These are phyloP conservation scores for Apocrypta bakeri DNA, from an alignment of 1,140 invertebrate genomes.

Conservation along the genomic window DNA sequence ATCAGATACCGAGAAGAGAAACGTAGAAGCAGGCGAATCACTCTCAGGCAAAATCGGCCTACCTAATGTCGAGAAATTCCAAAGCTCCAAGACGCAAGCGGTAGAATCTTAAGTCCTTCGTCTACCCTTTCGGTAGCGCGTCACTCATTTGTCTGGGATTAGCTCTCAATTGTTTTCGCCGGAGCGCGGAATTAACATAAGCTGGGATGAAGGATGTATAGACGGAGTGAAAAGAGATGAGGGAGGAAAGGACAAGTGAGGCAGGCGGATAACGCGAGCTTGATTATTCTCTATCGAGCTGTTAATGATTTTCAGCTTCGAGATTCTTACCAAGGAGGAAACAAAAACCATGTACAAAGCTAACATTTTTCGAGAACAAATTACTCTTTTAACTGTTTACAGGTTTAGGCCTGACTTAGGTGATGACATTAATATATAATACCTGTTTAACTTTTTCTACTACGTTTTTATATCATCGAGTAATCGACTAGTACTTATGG, in stretches of 20 bases:
- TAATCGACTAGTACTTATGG: too few species aligned
- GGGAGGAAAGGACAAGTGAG: not conserved
- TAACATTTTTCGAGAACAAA: too few species aligned
- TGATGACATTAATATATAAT: too few species aligned
- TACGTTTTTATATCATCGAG: too few species aligned
- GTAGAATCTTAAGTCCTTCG: conserved; percentile 20
- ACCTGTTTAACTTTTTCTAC: too few species aligned
- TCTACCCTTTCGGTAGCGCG: conserved; percentile 46
- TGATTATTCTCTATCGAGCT: conserved; percentile 32
- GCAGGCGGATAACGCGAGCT: conserved; percentile 6
- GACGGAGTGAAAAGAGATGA: conserved; percentile 49
- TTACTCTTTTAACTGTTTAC: too few species aligned
- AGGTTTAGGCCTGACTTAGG: too few species aligned
- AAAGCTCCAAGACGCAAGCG: not conserved
- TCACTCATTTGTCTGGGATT: conserved; percentile 75
- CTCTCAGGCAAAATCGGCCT: not conserved
- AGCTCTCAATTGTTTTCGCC: conserved; percentile 72
- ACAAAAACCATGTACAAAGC: too few species aligned
- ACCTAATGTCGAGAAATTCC: not conserved
- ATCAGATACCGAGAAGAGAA: conserved; percentile 10
- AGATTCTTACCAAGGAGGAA: not conserved
- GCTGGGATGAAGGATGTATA: conserved; percentile 72
- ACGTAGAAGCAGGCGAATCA: not conserved
- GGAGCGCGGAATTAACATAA: conserved; percentile 72
- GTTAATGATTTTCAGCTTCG: conserved; percentile 11